These are phyloP conservation scores for Chironomus tentans DNA, from an alignment of 2,888 invertebrate species.

Conservation along the genomic window DNA sequence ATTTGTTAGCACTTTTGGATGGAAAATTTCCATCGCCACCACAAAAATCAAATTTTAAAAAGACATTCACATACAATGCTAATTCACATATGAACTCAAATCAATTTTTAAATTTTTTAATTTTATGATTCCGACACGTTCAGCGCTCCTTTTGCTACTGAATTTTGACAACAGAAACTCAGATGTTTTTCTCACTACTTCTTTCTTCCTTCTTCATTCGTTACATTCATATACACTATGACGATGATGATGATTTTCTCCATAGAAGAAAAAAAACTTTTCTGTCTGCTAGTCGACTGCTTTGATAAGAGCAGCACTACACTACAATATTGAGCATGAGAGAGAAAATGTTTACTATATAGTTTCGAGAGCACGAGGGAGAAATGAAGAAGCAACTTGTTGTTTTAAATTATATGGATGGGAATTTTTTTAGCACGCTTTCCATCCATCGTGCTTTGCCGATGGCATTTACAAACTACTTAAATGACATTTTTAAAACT, in stretches of 20 bases:
- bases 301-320: neutral
- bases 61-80: neutral
- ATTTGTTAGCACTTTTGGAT: neutral
- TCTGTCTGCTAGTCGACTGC: neutral
- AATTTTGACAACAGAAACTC: neutral
- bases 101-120: neutral
- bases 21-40: neutral
- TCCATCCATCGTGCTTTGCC: too few species aligned
- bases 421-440: too few species aligned
- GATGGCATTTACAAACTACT: too few species aligned
- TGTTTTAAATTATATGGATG: neutral
- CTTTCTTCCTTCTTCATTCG: neutral
- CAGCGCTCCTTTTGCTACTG: neutral
- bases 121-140: neutral
- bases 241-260: neutral
- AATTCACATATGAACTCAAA: neutral
- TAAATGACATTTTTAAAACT: too few species aligned
- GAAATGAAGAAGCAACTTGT: neutral
- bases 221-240: neutral
- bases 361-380: neutral
- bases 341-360: neutral
- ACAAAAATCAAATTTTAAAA: too few species aligned
- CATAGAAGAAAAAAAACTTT: neutral
- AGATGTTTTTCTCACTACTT: neutral
- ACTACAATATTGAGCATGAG: neutral